Evolutionary conservation across 2,888 invertebrate species (phyloP).

Genomic region (Meandrusa payeni): DNA sequence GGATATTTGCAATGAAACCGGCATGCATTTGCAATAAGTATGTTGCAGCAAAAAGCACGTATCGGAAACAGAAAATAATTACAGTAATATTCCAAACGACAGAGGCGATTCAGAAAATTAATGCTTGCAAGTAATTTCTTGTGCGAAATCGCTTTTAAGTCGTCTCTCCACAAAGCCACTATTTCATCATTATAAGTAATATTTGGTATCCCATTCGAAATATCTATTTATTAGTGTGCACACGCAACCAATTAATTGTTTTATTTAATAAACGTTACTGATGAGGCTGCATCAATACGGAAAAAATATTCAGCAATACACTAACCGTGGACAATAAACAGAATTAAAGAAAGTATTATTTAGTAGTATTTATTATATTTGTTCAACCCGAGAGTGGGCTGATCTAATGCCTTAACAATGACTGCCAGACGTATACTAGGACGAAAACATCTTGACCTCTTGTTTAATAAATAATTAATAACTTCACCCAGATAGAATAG

Average conservation of each 20-base stretch:
- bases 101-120: slow-evolving; percentile 24
- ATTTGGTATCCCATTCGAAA: slow-evolving; percentile 14
- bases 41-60: slow-evolving; percentile 21
- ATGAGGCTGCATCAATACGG: no score
- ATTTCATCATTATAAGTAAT: slow-evolving; percentile 21
- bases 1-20: slow-evolving; percentile 12
- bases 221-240: not conserved
- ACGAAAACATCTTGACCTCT: slow-evolving; percentile 17
- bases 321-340: no score
- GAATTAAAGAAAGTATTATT: no score
- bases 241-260: no score
- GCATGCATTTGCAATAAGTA: slow-evolving; percentile 17
- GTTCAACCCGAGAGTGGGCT: slow-evolving; percentile 18
- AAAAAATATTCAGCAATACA: no score
- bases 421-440: slow-evolving; percentile 20
- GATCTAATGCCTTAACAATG: slow-evolving; percentile 29
- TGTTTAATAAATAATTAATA: slow-evolving; percentile 16
- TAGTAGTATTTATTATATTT: slow-evolving; percentile 22
- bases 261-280: no score
- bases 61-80: slow-evolving; percentile 25
- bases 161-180: slow-evolving; percentile 15
- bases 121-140: slow-evolving; percentile 25
- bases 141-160: slow-evolving; percentile 23
- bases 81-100: slow-evolving; percentile 24
- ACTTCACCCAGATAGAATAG: no score